Conservation (phyloP, 2,113 vertebrate species). For the Tupaia tana region DNA sequence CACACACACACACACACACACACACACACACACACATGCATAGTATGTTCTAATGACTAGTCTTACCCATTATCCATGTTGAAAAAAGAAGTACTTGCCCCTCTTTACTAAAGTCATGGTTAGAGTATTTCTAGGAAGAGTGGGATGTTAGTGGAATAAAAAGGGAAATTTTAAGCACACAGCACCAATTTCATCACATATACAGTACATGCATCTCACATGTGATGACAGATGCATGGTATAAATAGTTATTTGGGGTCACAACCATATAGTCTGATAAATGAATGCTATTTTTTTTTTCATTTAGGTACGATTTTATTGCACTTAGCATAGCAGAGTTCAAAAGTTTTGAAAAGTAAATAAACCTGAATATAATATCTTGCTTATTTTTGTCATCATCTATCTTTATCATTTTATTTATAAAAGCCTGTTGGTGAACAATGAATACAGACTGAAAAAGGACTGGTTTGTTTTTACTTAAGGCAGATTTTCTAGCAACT, state of each 20-base stretch:
- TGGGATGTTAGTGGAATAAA: neutral
- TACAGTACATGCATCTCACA: neutral
- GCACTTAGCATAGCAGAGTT: neutral
- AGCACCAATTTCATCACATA: neutral
- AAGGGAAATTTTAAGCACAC: neutral
- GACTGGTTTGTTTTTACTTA: neutral
- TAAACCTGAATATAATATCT: neutral
- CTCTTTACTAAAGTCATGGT: neutral
- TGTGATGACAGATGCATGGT: neutral
- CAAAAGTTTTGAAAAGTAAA: neutral
- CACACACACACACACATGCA: neutral
- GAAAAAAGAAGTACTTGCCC: neutral
- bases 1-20: neutral
- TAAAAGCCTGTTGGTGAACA: slow-evolving; percentile 13
- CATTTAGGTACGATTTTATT: neutral
- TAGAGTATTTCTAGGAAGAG: neutral
- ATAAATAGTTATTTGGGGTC: neutral
- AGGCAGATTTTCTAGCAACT: neutral
- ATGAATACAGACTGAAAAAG: neutral
- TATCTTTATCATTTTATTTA: slow-evolving; percentile 2
- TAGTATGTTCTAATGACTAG: neutral
- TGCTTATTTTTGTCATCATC: neutral
- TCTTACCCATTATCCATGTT: neutral
- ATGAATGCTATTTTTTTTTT: neutral
- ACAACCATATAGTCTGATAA: neutral